phyloP scores from a whole-genome alignment of 2,797 vertebrate genomes.

The Sebastes variabilis region DNA sequence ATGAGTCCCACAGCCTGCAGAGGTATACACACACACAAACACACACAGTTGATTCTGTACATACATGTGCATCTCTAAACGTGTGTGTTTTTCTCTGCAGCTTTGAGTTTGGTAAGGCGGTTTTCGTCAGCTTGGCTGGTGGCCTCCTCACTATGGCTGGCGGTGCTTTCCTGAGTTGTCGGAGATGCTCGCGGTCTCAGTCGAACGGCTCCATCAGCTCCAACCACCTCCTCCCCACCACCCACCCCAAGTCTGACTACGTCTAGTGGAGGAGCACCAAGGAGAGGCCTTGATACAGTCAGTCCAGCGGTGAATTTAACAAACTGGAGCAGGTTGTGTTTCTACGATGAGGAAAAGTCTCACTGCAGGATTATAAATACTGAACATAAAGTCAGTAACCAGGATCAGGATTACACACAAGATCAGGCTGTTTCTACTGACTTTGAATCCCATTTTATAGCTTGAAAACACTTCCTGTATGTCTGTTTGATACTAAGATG shows the following conservation, averaged over 20 bases:
- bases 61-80: neutral
- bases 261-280: slow-evolving; percentile 80
- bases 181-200: slow-evolving; percentile 71
- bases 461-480: neutral
- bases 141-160: slow-evolving; percentile 86
- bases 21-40: slow-evolving; percentile 40
- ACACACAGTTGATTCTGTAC: neutral
- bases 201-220: neutral
- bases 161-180: slow-evolving; percentile 86
- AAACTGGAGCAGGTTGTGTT: neutral
- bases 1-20: slow-evolving; percentile 14
- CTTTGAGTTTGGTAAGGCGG: slow-evolving; percentile 89
- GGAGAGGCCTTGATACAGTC: slow-evolving; percentile 39
- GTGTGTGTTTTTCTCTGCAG: slow-evolving; percentile 61
- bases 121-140: slow-evolving; percentile 90
- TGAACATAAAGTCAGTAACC: neutral
- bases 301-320: neutral
- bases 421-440: neutral
- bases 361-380: neutral
- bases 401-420: neutral
- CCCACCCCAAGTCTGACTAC: slow-evolving; percentile 85
- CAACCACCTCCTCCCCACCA: slow-evolving; percentile 46
- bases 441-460: neutral
- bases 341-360: neutral
- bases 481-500: neutral